Evolutionary conservation across 2,113 vertebrate genomes (phyloP), one percentile per base, ranked within the genome.

Genomic region (Dipodomys merriami): DNA sequence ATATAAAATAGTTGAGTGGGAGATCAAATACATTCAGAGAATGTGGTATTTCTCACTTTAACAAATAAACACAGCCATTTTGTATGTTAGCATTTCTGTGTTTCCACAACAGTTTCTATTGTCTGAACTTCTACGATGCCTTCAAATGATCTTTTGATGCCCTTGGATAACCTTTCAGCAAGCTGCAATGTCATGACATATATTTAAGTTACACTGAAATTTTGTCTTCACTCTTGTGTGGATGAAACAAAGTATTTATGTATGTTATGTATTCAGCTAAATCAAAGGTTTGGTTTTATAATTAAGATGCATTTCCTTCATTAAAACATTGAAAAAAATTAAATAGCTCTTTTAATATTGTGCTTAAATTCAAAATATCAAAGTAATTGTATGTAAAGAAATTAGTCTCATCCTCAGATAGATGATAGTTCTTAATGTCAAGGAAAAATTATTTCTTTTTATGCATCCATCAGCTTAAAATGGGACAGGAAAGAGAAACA

Each of bases 401-500:
- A 73, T 25, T 89, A 88, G 79, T 57, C 87, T 1, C 11, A 86
- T 93, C 4, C 7, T 78, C 20, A 16, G 53, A 90, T 77, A 93
- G 83, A 89, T 15, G 49, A 44, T 79, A 8, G 11, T 81, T 20
- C 72, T 88, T 77, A 95, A 96, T 68, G 7, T 80, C 11, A 35
- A 29, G 23, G 15, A 65, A 77, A 46, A 80, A 90, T 73, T 82
- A 90, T 93, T 88, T 71, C 15, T 62, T 89, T 68, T 95, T 92
- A 88, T 87, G 88, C 83, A 91, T 85, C 62, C 33, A 83, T 53
- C 64, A 71, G 57, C 74, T 67, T 88, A 94, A 93, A 95, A 80
- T 77, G 91, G 91, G 71, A 72, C 90, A 96, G 95, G 71, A 94
- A 92, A 76, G 77, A 84, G 79, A 80, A 93, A 95, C 96, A 96